A percentile compares a stretch with the other conserved stretches of the same genome.
Evolutionary conservation across 2,113 vertebrate species (phyloP).

Genomic region (Spheniscus mendiculus): DNA sequence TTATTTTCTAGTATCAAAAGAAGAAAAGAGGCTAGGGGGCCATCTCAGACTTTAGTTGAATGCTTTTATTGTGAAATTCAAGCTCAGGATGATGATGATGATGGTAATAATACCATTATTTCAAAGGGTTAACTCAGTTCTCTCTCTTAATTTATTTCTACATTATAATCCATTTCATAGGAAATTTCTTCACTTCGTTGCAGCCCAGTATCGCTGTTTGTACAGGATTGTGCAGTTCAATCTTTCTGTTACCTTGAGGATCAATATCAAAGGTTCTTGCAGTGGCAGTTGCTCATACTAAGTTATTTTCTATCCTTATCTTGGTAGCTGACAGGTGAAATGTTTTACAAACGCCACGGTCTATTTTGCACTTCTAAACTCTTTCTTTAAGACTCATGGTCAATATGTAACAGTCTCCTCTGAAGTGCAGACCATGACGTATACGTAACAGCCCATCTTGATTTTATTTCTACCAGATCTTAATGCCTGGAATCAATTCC

Average conservation of each 20-base stretch:
- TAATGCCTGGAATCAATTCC: not conserved
- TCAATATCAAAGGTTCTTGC: not conserved
- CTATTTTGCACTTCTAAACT: not conserved
- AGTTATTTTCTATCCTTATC: not conserved
- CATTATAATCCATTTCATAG: not conserved
- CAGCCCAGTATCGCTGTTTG: not conserved
- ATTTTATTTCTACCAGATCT: conserved; percentile 6
- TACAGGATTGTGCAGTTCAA: not conserved
- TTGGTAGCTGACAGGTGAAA: not conserved
- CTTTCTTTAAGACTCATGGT: not conserved
- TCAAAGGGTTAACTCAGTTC: not conserved
- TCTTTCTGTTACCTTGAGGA: not conserved
- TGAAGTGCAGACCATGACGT: not conserved
- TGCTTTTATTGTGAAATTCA: not conserved
- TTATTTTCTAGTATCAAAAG: not conserved
- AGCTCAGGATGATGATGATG: not conserved
- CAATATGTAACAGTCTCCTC: not conserved
- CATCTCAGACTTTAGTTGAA: not conserved
- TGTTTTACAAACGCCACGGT: not conserved
- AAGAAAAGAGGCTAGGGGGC: not conserved
- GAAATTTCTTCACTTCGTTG: not conserved
- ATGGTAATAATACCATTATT: not conserved
- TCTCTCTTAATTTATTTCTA: not conserved
- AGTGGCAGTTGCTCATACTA: not conserved
- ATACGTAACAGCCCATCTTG: not conserved